A percentile compares a stretch with the other conserved stretches of the same genome.
Evolutionary conservation across 2,888 invertebrate species (phyloP).

Genomic region (Sycophila texana): DNA sequence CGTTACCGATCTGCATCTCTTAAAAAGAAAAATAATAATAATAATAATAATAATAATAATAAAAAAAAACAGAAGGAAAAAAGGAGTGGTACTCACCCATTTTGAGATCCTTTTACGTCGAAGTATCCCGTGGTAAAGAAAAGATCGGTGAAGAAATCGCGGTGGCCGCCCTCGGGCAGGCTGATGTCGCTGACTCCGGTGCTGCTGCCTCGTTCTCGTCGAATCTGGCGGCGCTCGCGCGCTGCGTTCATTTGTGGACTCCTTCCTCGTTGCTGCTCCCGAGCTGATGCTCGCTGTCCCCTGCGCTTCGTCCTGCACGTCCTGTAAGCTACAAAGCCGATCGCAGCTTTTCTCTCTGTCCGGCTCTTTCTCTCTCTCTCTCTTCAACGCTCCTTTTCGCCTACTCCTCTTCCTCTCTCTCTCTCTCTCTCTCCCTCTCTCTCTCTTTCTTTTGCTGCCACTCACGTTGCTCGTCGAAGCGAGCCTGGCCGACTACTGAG

Average conservation of each 20-base stretch:
- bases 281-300: background rate
- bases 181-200: background rate
- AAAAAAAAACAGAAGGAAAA: too few relatives aligned
- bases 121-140: slow-evolving; percentile 51
- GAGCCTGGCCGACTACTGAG: slow-evolving; percentile 50
- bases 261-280: too few relatives aligned
- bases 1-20: too few relatives aligned
- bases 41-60: too few relatives aligned
- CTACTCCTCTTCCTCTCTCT: slow-evolving; percentile 15
- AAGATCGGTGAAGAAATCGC: slow-evolving; percentile 28
- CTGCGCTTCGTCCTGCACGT: slow-evolving; percentile 13
- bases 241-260: slow-evolving; percentile 50
- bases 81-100: slow-evolving; percentile 54
- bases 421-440: background rate
- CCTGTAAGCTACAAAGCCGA: too few relatives aligned
- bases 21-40: background rate
- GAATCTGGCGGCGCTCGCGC: slow-evolving; percentile 39
- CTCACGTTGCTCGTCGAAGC: background rate
- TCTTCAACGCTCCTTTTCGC: background rate
- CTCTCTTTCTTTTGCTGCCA: background rate
- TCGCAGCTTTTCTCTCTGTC: too few relatives aligned
- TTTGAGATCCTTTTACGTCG: slow-evolving; percentile 51
- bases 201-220: slow-evolving; percentile 30
- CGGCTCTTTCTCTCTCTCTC: background rate
- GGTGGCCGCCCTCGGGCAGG: background rate